Base-by-base conservation (phyloP, 2,797 vertebrate species). In the Xiphophorus birchmanni region DNA sequence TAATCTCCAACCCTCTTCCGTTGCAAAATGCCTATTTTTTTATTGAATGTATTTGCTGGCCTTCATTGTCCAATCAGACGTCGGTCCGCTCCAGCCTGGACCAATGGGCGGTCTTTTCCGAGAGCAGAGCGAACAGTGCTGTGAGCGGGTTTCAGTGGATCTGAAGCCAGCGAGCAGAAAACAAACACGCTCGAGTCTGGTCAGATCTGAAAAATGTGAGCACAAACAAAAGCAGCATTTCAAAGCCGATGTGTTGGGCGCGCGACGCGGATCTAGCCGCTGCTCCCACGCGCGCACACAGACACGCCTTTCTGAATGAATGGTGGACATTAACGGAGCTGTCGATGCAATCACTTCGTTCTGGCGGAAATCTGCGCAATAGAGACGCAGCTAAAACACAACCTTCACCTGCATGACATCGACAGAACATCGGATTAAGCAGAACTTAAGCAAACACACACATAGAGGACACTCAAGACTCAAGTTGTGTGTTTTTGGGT, bases 11-110 rank as follows among this genome's bases (percentile, higher is more conserved):
- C 37, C 47, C 18, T 78, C 47, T 11, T 37, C 23, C 8, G 21
- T 78, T 73, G 9, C 12, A 2, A 71, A 81, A 73, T 4, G 26
- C 50, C 11, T 60, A 1, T 80, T 78, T 67, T 45, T 80, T 72
- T 32, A 18, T 8, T 15, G 21, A 17, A 52, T 29, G 0, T 10
- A 5, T 18, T 32, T 4, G 0, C 21, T 4, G 11, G 26, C 72
- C 44, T 48, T 37, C 13, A 18, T 71, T 80, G 79, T 58, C 93
- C 93, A 95, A 93, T 94, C 90, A 90, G 79, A 84, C 83, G 42
- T 69, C 76, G 79, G 88, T 94, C 92, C 91, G 92, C 88, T 75
- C 74, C 80, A 48, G 35, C 81, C 44, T 32, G 9, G 77, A 67
- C 90, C 91, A 94, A 91, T 92, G 60, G 29, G 72, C 75, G 8